These are phyloP conservation scores for Ochropleura leucogaster DNA, from an alignment of 2,888 invertebrate species.

Conservation along the genomic window DNA sequence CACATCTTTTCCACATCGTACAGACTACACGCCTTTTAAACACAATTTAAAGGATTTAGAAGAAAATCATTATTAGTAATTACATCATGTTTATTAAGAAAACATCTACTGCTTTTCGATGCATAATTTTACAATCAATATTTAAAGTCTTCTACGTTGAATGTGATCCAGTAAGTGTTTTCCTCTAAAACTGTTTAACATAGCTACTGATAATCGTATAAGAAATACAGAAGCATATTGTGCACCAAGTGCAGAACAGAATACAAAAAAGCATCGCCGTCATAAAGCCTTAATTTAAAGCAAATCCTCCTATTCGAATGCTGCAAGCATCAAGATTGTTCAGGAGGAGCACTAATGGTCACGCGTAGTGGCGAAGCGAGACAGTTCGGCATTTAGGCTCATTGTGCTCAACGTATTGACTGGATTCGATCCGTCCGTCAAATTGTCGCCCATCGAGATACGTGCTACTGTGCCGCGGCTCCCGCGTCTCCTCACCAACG, in stretches of 20 bases:
- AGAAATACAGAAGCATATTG: background rate
- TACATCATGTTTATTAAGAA: background rate
- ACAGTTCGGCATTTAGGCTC: conserved; percentile 88
- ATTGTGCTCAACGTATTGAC: conserved; percentile 87
- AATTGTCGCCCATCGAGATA: conserved; percentile 74
- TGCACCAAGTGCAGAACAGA: conserved; percentile 13
- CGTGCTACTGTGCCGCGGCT: conserved; percentile 76
- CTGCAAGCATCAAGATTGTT: conserved; percentile 79
- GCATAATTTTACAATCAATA: background rate
- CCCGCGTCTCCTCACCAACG: conserved; percentile 24
- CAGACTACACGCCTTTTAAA: background rate
- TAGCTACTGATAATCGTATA: background rate
- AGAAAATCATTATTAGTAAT: background rate
- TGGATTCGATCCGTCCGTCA: conserved; percentile 81
- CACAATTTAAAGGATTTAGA: background rate
- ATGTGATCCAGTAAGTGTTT: background rate
- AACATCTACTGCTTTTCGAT: background rate
- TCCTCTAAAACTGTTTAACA: background rate
- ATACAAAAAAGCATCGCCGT: conserved; percentile 17
- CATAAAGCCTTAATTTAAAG: conserved; percentile 25
- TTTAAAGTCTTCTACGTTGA: too few relatives aligned
- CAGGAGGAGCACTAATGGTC: conserved; percentile 66
- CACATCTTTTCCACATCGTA: background rate
- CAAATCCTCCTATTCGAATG: conserved; percentile 30
- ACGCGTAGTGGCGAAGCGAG: conserved; percentile 84